A percentile compares a stretch with the other conserved stretches of the same genome.
phyloP scores from a whole-genome alignment of 2,888 invertebrate species.

The Nematopogon swammerdamellus region DNA sequence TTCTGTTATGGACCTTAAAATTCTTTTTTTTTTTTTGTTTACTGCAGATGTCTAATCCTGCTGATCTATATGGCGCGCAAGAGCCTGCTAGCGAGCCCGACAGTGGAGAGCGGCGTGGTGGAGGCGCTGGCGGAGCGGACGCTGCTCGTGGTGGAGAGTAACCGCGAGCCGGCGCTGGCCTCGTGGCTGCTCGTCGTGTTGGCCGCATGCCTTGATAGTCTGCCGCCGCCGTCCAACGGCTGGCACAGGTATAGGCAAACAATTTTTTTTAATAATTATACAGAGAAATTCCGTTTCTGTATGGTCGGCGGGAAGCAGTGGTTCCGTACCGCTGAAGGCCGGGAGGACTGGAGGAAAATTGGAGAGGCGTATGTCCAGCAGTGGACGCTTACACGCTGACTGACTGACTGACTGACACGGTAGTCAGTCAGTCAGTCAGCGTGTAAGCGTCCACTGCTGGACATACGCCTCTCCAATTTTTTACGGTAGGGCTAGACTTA shows the following conservation, averaged over 20 bases:
- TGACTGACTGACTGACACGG: not conserved
- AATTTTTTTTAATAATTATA: no score
- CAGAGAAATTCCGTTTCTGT: not conserved
- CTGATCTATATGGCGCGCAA: conserved; percentile 85
- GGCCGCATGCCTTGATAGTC: conserved; percentile 31
- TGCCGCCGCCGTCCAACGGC: conserved; percentile 18
- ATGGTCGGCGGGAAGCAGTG: no score
- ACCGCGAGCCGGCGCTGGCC: conserved; percentile 30
- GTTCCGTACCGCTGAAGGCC: no score
- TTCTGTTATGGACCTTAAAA: no score
- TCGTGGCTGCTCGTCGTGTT: conserved; percentile 39
- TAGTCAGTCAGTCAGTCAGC: no score
- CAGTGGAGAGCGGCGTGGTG: conserved; percentile 61
- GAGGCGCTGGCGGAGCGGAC: conserved; percentile 58
- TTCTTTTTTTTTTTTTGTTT: no score
- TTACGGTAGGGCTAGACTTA: not conserved
- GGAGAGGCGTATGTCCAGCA: no score
- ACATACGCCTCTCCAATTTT: no score
- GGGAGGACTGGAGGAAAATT: no score
- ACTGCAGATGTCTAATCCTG: conserved; percentile 78
- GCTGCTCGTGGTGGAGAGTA: conserved; percentile 22
- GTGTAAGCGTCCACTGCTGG: no score
- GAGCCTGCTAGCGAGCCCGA: conserved; percentile 55
- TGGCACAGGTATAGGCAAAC: not conserved
- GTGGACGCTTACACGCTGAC: no score